Evolutionary conservation across 2,113 vertebrate genomes (phyloP).

Genomic region (Thinocorus orbignyianus): DNA sequence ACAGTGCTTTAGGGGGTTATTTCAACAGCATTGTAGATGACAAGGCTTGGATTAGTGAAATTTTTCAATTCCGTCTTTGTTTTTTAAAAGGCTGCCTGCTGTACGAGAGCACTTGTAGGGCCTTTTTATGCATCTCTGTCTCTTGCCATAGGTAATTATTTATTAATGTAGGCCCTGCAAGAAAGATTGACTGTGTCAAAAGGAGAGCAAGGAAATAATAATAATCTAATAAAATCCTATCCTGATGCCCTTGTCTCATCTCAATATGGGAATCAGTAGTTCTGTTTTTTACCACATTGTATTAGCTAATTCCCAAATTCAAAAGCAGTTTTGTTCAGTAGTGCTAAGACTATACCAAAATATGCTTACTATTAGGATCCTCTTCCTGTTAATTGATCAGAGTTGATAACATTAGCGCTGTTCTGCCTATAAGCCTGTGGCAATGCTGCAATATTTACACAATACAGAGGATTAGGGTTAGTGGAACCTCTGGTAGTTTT

Average conservation of each 20-base stretch:
- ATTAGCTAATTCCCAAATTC: slow-evolving; percentile 22
- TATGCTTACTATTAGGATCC: background rate
- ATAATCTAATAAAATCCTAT: slow-evolving; percentile 33
- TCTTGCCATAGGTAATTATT: slow-evolving; percentile 49
- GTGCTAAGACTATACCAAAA: slow-evolving; percentile 35
- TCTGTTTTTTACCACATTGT: background rate
- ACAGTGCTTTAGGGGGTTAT: slow-evolving; percentile 26
- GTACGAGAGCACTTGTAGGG: background rate
- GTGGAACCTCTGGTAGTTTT: background rate
- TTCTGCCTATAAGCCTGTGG: slow-evolving; percentile 2
- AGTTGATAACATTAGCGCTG: slow-evolving; percentile 31
- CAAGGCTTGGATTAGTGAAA: background rate
- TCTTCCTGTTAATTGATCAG: slow-evolving; percentile 48
- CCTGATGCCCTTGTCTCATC: slow-evolving; percentile 4
- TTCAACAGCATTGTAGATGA: slow-evolving; percentile 19
- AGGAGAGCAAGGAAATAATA: slow-evolving; percentile 48
- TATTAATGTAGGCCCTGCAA: slow-evolving; percentile 54
- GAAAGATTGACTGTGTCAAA: slow-evolving; percentile 42
- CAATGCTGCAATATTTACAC: slow-evolving; percentile 36
- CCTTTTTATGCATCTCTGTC: slow-evolving; percentile 34
- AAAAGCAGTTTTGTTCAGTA: slow-evolving; percentile 46
- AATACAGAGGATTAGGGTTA: slow-evolving; percentile 39
- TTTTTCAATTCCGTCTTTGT: slow-evolving; percentile 20
- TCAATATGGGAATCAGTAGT: background rate
- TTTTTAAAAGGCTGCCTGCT: slow-evolving; percentile 51